These are phyloP conservation scores for Sebastolobus alascanus DNA, from an alignment of 2,797 vertebrate genomes.

Conservation along the genomic window DNA sequence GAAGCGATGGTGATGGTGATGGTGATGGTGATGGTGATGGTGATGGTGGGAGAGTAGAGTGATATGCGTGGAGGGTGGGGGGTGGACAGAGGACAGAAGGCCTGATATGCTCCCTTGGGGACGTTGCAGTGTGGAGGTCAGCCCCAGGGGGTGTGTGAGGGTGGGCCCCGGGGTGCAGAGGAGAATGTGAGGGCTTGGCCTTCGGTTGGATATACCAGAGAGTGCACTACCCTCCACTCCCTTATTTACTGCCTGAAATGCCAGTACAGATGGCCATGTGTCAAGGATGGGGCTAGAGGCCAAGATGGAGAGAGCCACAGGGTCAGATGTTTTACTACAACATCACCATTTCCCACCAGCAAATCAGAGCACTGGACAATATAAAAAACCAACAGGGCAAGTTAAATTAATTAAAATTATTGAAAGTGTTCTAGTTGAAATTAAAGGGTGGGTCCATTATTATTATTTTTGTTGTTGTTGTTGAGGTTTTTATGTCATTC, in stretches of 20 bases:
- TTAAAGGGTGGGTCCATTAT: neutral
- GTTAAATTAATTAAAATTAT: neutral
- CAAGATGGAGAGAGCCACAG: slow-evolving; percentile 15
- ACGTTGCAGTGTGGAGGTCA: slow-evolving; percentile 59
- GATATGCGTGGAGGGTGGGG: slow-evolving; percentile 32
- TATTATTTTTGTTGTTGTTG: no score
- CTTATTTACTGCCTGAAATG: slow-evolving; percentile 81
- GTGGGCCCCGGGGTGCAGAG: slow-evolving; percentile 56
- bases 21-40: slow-evolving; percentile 15
- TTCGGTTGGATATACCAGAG: slow-evolving; percentile 51
- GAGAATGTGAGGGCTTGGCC: slow-evolving; percentile 71
- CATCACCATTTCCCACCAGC: slow-evolving; percentile 8
- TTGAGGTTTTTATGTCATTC: no score
- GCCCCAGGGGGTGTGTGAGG: slow-evolving; percentile 63
- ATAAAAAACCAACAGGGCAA: neutral
- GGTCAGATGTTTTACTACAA: slow-evolving; percentile 29
- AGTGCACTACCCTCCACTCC: slow-evolving; percentile 50
- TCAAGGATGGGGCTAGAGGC: slow-evolving; percentile 61
- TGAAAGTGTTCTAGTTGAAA: slow-evolving; percentile 9
- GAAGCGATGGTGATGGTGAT: slow-evolving; percentile 44
- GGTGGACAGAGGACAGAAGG: slow-evolving; percentile 73
- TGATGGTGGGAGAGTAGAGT: slow-evolving; percentile 43
- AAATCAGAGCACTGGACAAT: slow-evolving; percentile 13
- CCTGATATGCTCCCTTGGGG: slow-evolving; percentile 63
- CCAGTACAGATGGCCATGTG: slow-evolving; percentile 79